Conservation (phyloP, 92 coral and sea anemone genomes). For the Scolanthus callimorphus region DNA sequence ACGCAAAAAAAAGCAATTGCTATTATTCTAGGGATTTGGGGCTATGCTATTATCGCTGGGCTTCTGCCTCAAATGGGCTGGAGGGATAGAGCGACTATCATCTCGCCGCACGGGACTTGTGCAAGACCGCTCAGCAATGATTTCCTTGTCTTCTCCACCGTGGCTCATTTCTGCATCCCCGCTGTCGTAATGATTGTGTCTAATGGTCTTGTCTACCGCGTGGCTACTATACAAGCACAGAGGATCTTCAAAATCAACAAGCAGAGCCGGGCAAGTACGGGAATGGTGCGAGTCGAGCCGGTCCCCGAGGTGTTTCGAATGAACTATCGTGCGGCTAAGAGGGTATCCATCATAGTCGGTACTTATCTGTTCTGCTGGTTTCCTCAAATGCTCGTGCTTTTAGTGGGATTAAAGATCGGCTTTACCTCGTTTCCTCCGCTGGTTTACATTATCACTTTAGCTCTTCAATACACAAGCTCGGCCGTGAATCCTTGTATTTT, state of each 20-base stretch:
- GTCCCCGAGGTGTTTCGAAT: constrained; percentile 44
- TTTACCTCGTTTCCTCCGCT: constrained; percentile 32
- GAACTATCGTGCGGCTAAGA: constrained; percentile 74
- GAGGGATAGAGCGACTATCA: constrained; percentile 21
- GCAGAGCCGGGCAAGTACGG: neutral
- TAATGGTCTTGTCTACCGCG: constrained; percentile 50
- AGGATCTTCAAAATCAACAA: constrained; percentile 30
- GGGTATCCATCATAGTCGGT: constrained; percentile 72
- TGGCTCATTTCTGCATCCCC: constrained; percentile 64
- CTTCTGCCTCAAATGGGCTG: constrained; percentile 74
- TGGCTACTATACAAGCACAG: constrained; percentile 66
- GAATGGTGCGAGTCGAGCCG: constrained; percentile 9
- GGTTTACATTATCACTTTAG: constrained; percentile 56
- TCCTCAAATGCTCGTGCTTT: constrained; percentile 62
- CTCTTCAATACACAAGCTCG: constrained; percentile 71
- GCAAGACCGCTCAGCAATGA: constrained; percentile 21
- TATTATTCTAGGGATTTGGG: constrained; percentile 49
- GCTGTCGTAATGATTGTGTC: constrained; percentile 55
- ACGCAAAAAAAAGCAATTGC: constrained; percentile 33
- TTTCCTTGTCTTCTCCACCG: constrained; percentile 44
- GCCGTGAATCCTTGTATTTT: constrained; percentile 81
- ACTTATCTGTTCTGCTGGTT: constrained; percentile 71
- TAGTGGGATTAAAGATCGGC: constrained; percentile 44
- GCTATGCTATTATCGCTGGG: constrained; percentile 50
- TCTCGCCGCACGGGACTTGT: constrained; percentile 18